Evolutionary conservation across 2,113 vertebrate genomes (phyloP).

Genomic region (Tinamus guttatus): DNA sequence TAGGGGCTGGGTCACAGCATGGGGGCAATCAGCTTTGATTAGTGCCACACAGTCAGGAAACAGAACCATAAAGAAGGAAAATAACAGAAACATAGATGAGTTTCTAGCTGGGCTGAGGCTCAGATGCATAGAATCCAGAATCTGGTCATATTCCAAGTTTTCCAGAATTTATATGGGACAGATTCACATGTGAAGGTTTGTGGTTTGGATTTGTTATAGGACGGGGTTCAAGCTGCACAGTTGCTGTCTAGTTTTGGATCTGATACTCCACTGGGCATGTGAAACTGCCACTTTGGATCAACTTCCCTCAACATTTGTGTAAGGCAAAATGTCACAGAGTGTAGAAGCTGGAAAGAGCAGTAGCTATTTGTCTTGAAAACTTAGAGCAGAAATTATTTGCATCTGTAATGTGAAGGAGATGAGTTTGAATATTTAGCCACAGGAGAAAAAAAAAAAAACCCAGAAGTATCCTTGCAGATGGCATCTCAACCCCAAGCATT

Average conservation of each 20-base stretch:
- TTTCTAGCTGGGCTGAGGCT: not conserved
- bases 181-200: not conserved
- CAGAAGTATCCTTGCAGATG: not conserved
- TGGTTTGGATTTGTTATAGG: not conserved
- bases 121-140: not conserved
- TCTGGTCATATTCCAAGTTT: not conserved
- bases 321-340: not conserved
- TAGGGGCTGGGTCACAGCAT: conserved; percentile 42
- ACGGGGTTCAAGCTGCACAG: not conserved
- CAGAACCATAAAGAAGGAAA: not conserved
- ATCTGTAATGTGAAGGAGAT: not conserved
- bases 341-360: not conserved
- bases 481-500: not conserved
- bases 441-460: not conserved
- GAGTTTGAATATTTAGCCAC: not conserved
- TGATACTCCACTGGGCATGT: not conserved
- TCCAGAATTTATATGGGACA: not conserved
- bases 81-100: not conserved
- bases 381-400: not conserved
- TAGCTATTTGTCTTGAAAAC: not conserved
- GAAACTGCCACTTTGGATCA: not conserved
- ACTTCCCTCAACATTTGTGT: not conserved
- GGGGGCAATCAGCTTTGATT: not conserved
- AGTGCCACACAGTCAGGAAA: not conserved
- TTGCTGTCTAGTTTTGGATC: not conserved